Evolutionary conservation across 2,113 vertebrate genomes (phyloP).

Genomic region (Leptodactylus fuscus): DNA sequence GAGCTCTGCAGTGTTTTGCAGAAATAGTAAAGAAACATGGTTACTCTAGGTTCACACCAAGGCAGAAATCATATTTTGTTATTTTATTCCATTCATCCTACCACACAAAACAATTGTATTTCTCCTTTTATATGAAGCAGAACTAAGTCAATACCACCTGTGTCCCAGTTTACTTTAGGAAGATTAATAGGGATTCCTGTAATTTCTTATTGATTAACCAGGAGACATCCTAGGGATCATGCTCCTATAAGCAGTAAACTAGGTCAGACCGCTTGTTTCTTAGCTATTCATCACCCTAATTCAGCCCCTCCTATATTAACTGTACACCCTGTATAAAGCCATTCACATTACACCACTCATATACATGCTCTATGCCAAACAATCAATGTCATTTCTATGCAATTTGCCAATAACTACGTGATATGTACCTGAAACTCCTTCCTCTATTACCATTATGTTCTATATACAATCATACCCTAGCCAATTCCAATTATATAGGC

Average conservation of each 20-base stretch:
- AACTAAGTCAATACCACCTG: neutral
- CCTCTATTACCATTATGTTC: neutral
- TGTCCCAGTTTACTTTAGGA: neutral
- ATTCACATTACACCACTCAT: constrained; percentile 1
- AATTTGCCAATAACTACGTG: constrained; percentile 8
- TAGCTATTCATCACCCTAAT: constrained; percentile 9
- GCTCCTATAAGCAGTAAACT: neutral
- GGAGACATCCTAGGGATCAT: neutral
- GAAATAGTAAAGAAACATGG: too few relatives aligned
- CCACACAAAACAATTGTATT: too few relatives aligned
- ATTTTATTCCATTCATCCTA: too few relatives aligned
- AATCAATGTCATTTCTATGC: constrained; percentile 26
- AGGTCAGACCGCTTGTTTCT: neutral
- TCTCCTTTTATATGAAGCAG: neutral
- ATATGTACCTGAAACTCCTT: neutral
- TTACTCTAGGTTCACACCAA: too few relatives aligned
- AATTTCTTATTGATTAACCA: neutral
- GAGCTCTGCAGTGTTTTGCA: too few relatives aligned
- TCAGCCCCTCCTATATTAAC: neutral
- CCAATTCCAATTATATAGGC: neutral
- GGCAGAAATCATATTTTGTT: too few relatives aligned
- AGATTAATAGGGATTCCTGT: neutral
- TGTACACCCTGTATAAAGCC: neutral
- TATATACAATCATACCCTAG: neutral
- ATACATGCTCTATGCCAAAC: neutral